Percentiles rank a stretch among this genome's conserved stretches.
These are phyloP conservation scores for Arbacia lixula DNA, from an alignment of 53 echinoderm and acorn worm species.

Conservation along the genomic window DNA sequence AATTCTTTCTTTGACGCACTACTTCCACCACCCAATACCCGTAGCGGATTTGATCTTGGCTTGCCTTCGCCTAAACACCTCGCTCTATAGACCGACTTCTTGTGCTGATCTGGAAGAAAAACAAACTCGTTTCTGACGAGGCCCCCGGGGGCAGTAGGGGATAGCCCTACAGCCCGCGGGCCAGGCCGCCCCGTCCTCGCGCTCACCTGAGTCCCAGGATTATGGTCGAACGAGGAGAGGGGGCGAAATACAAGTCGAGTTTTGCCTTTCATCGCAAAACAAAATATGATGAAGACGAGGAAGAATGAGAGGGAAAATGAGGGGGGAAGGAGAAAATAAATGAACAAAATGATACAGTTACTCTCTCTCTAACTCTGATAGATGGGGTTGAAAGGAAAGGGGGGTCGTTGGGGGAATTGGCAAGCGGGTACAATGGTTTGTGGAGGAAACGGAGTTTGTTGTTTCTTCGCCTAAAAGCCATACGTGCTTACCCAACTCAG, in stretches of 20 bases:
- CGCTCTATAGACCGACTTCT: constrained; percentile 54
- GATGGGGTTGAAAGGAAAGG: not conserved
- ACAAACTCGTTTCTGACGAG: constrained; percentile 38
- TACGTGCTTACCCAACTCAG: constrained; percentile 36
- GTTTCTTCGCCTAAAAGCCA: constrained; percentile 38
- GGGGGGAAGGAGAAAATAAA: constrained; percentile 27
- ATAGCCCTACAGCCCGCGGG: constrained; percentile 45
- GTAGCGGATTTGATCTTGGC: constrained; percentile 52
- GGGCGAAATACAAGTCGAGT: constrained; percentile 48
- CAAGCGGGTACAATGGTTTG: not conserved
- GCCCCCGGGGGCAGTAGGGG: constrained; percentile 12
- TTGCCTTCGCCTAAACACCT: constrained; percentile 45
- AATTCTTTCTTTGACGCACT: not conserved
- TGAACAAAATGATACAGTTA: constrained; percentile 48
- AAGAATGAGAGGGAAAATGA: not conserved
- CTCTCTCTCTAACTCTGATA: constrained; percentile 20
- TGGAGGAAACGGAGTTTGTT: constrained; percentile 28
- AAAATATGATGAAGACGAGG: not conserved
- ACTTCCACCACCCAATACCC: constrained; percentile 19
- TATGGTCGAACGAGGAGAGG: constrained; percentile 2
- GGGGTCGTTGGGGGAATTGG: constrained; percentile 17
- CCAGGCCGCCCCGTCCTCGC: not conserved
- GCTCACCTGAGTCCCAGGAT: constrained; percentile 36
- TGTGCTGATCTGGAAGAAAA: constrained; percentile 47
- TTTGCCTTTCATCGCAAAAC: constrained; percentile 36